Percentiles rank a stretch among this genome's conserved stretches.
Evolutionary conservation across 2,797 vertebrate species (phyloP).

Genomic region (Phataginus tetradactyla): DNA sequence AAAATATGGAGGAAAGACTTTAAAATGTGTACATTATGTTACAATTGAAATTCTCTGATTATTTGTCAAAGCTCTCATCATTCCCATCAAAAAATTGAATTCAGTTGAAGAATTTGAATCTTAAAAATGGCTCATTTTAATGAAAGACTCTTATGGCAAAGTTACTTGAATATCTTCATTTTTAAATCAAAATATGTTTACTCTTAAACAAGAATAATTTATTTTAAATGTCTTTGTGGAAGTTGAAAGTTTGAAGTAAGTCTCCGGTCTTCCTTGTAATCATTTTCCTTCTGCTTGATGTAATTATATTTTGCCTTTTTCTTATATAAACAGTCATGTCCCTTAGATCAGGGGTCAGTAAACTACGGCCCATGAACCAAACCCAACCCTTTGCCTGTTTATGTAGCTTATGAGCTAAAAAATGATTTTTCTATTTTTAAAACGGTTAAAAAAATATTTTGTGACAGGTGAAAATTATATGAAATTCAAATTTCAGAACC

Average conservation of each 20-base stretch:
- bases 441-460: not conserved
- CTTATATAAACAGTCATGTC: not conserved
- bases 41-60: not conserved
- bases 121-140: not conserved
- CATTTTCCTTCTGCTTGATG: not conserved
- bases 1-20: not conserved
- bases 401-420: not conserved
- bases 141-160: not conserved
- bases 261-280: not conserved
- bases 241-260: not conserved
- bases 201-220: not conserved
- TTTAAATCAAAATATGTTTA: slow-evolving; percentile 26
- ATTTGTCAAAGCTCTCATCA: not conserved
- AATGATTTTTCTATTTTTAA: slow-evolving; percentile 21
- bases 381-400: not conserved
- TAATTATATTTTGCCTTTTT: not conserved
- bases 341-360: not conserved
- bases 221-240: slow-evolving; percentile 3
- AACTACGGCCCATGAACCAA: not conserved
- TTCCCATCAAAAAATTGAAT: not conserved
- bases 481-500: not conserved
- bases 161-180: not conserved
- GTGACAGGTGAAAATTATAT: not conserved
- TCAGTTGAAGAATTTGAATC: not conserved
- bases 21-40: not conserved